phyloP scores from a whole-genome alignment of 2,888 invertebrate species.

The Erannis defoliaria region DNA sequence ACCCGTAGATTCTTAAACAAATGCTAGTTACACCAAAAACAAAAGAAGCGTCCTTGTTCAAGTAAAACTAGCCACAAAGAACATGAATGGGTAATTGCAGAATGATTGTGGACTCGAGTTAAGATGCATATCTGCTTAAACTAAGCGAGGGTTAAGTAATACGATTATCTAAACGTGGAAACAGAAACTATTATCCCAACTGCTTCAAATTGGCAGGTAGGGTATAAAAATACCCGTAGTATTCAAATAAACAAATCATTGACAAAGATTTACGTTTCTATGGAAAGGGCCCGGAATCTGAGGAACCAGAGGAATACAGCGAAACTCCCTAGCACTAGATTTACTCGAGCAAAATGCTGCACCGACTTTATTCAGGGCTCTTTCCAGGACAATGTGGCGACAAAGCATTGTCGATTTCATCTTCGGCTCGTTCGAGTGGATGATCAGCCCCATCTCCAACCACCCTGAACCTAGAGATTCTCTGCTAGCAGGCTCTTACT shows the following conservation, averaged over 20 bases:
- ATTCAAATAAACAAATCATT: background rate
- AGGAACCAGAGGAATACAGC: no score
- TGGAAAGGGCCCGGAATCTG: no score
- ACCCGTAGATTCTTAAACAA: constrained; percentile 6
- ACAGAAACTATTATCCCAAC: constrained; percentile 3
- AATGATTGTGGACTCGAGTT: constrained; percentile 24
- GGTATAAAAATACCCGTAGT: background rate
- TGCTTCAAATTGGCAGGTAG: constrained; percentile 7
- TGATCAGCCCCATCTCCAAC: no score
- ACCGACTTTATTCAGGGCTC: no score
- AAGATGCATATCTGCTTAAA: constrained; percentile 31
- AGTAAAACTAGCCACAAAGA: constrained; percentile 36
- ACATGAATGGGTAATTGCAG: constrained; percentile 18
- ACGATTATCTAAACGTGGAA: constrained; percentile 23
- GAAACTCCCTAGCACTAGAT: no score
- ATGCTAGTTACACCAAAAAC: constrained; percentile 23
- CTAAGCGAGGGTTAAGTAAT: constrained; percentile 19
- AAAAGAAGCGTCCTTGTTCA: constrained; percentile 37
- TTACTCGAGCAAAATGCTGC: no score
- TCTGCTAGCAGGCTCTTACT: no score
- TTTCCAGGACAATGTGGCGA: no score
- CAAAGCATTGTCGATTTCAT: no score
- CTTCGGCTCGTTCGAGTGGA: no score
- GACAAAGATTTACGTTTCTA: no score
- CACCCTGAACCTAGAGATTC: no score